These are phyloP conservation scores for Hippocampus zosterae DNA, from an alignment of 2,113 vertebrate species.

Conservation along the genomic window DNA sequence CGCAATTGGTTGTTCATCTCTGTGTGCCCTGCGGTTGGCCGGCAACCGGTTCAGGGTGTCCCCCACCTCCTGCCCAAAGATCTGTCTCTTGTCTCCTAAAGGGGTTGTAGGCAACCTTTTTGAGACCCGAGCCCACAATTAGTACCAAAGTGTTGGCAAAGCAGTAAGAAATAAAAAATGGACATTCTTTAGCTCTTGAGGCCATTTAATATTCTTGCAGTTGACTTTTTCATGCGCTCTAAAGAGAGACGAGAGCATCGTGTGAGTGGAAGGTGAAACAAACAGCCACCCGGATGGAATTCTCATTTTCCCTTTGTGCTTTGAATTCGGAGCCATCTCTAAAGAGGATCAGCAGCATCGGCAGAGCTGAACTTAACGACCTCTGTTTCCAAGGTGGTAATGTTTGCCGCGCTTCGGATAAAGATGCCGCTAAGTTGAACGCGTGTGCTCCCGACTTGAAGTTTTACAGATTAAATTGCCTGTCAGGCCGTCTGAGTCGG, in stretches of 20 bases:
- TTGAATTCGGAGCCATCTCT: background rate
- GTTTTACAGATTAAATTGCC: constrained; percentile 62
- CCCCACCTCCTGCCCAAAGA: no score
- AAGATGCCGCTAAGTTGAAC: constrained; percentile 5
- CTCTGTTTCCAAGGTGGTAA: background rate
- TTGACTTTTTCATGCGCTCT: background rate
- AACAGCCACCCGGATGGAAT: background rate
- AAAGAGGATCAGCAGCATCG: background rate
- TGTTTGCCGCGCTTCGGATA: constrained; percentile 7
- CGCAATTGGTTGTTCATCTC: no score
- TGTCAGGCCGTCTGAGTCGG: constrained; percentile 38
- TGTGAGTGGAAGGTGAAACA: background rate
- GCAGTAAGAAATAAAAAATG: background rate
- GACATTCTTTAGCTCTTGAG: constrained; percentile 25
- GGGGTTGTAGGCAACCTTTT: no score
- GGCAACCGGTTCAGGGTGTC: no score
- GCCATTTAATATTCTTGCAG: background rate
- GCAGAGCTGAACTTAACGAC: background rate
- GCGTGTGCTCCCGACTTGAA: background rate
- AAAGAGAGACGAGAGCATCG: background rate
- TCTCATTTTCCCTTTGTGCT: background rate
- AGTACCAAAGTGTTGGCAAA: constrained; percentile 27
- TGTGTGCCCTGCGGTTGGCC: no score
- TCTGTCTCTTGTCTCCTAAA: no score
- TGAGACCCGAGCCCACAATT: constrained; percentile 6